Base-by-base conservation (phyloP, 1,140 invertebrate species). In the Cepaea nemoralis region DNA sequence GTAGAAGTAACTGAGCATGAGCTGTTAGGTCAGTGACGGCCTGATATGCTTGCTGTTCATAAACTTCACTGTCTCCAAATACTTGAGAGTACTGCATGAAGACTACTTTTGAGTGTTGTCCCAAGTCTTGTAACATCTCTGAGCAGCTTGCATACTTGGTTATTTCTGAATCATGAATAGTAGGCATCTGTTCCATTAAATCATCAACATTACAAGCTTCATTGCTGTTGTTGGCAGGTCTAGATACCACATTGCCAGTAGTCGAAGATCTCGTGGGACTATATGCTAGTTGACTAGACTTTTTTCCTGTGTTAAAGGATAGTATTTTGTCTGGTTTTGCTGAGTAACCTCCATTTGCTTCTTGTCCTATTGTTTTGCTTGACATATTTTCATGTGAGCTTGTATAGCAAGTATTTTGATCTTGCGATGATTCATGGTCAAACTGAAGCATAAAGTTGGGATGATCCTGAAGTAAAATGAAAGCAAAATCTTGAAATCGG, bases 21-120 rank as follows among this genome's bases (percentile, higher is more conserved):
- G 40, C 45, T n/a, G 27, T 55, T 6, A 80, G 69, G 10, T 80
- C 67, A 24, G 55, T 35, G 24, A 73, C 12, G 27, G 39, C 40
- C 55, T 80, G 66, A 12, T 0, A 35, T 42, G 33, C 45, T 37
- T 80, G 67, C 48, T 80, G 67, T 55, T 80, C 78, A 80, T 71
- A 80, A 0, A 19, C 37, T n/a, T 80, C 78, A 50, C 66, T 73
- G 6, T 71, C 78, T 27, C 24, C 35, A 50, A 80, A 71, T 27
- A 48, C 39, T 24, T 80, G 78, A 1, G 59, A 71, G 45, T 73
- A 80, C 67, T 80, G 78, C 16, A 73, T 31, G 0, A 80, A 19
- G 50, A 80, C 78, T 42, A 71, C 37, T 37, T 73, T 71, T 5
- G 67, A 71, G 27, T 73, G 31, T 59, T 71, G 78, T 33, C 67